A percentile compares a stretch with the other conserved stretches of the same genome.
These are phyloP conservation scores for Operophtera brumata DNA, from an alignment of 2,888 invertebrate species.

Conservation along the genomic window DNA sequence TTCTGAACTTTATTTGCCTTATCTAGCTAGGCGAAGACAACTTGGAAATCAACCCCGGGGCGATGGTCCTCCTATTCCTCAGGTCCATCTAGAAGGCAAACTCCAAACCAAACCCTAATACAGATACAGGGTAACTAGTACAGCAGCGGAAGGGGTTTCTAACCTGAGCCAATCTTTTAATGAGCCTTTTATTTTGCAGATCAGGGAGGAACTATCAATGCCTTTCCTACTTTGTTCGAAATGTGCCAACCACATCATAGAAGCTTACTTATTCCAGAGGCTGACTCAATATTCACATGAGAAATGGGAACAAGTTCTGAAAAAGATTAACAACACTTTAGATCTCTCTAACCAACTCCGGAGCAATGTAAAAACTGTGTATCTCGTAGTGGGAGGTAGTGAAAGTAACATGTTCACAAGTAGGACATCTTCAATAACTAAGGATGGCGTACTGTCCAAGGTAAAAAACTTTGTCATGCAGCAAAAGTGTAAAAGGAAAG, in stretches of 20 bases:
- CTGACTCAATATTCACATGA: conserved; percentile 49
- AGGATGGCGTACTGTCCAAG: conserved; percentile 48
- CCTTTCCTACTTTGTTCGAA: conserved; percentile 56
- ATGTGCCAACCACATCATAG: conserved; percentile 48
- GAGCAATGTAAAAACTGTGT: conserved; percentile 42
- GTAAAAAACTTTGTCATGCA: conserved; percentile 47
- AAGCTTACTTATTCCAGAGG: conserved; percentile 57
- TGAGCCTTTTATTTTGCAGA: conserved; percentile 53
- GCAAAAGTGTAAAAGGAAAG: conserved; percentile 43
- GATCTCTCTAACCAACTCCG: conserved; percentile 37
- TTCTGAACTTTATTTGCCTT: too few species aligned
- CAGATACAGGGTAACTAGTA: too few species aligned
- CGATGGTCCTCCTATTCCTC: too few species aligned
- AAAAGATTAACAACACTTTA: conserved; percentile 42
- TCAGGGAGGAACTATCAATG: conserved; percentile 45
- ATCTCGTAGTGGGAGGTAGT: conserved; percentile 47
- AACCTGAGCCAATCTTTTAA: too few species aligned
- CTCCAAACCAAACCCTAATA: too few species aligned
- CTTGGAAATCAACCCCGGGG: too few species aligned
- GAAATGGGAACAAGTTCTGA: conserved; percentile 49
- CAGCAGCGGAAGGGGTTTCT: too few species aligned
- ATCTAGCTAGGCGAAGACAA: too few species aligned
- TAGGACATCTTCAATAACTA: conserved; percentile 41
- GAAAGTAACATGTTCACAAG: conserved; percentile 54
- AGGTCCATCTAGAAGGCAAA: too few species aligned